Base-by-base conservation (phyloP, 2,888 invertebrate species). In the Lasius fuliginosus region DNA sequence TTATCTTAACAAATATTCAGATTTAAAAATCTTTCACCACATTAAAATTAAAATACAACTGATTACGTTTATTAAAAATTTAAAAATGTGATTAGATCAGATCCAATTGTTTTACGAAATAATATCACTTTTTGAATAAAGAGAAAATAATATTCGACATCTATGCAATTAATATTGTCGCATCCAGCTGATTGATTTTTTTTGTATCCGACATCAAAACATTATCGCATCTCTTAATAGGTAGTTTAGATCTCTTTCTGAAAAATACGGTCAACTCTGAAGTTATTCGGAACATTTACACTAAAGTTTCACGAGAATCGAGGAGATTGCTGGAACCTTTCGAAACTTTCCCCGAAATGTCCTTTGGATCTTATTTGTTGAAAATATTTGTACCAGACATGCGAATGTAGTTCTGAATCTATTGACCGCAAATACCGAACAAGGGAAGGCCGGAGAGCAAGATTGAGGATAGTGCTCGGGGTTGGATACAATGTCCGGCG, bases 331-430 rank as follows among this genome's bases (percentile, higher is more conserved):
- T 23, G 8, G 18, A 46, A 18, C n/a, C 8, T 46, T 27, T 23
- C 23, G 6, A 6, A 60, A 60, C 33, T 69, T 58, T 53, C 30
- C 15, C 46, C 33, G 15, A 23, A 62, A 46, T 42, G n/a, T 71
- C 15, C 69, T 77, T 49, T 11, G 46, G 3, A 18, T 60, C 46
- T 69, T 36, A 81, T 81, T 81, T 79, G 36, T 49, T 18, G 58
- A 36, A 15, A 76, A 76, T 76, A 64, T 64, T 75, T 75, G 64
- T 58, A 68, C 30, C 30, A 84, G 75, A 82, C 64, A 69, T 71
- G 46, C 56, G 53, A 74, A 40, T 42, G 74, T 73, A 82, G 23
- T 11, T 64, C 53, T 33, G 30, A 75, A 30, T 64, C 53, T 64
- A 82, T 73, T 64, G 64, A 82, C 46, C 53, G 82, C 74, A 73